phyloP scores from a whole-genome alignment of 2,888 invertebrate species.

The Zonitis immaculata region DNA sequence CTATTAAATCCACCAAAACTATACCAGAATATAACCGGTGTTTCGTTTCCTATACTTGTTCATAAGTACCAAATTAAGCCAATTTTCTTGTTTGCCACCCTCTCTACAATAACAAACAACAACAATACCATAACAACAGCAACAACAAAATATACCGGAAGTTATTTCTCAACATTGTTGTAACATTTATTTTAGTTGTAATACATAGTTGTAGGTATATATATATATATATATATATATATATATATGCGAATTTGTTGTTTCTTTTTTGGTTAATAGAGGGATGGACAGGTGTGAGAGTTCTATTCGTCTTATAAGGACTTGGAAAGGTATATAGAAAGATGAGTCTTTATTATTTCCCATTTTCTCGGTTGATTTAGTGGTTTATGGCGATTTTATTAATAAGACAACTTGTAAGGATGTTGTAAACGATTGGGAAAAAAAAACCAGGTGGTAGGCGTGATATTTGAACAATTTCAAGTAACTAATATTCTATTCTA shows the following conservation, averaged over 20 bases:
- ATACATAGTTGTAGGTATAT: conserved; percentile 1
- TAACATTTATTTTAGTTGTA: not conserved
- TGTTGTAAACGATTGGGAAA: conserved; percentile 4
- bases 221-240: too few relatives aligned
- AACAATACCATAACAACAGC: not conserved
- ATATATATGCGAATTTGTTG: too few relatives aligned
- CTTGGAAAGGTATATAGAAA: not conserved
- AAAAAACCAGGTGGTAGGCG: conserved; percentile 44
- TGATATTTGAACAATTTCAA: conserved; percentile 37
- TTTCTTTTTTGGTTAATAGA: not conserved
- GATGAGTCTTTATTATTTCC: not conserved
- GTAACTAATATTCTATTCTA: not conserved
- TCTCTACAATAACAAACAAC: not conserved
- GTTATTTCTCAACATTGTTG: conserved; percentile 1
- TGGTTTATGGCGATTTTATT: not conserved
- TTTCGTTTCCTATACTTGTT: conserved; percentile 1
- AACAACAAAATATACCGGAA: not conserved
- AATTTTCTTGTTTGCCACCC: conserved; percentile 2
- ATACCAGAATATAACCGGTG: not conserved
- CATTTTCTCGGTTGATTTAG: conserved; percentile 1
- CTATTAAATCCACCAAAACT: not conserved
- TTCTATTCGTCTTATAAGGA: not conserved
- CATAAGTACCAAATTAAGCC: not conserved
- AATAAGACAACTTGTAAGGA: conserved; percentile 1
- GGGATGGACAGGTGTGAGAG: not conserved